Conservation (phyloP, 2,888 invertebrate species). For the Vanessa cardui region DNA sequence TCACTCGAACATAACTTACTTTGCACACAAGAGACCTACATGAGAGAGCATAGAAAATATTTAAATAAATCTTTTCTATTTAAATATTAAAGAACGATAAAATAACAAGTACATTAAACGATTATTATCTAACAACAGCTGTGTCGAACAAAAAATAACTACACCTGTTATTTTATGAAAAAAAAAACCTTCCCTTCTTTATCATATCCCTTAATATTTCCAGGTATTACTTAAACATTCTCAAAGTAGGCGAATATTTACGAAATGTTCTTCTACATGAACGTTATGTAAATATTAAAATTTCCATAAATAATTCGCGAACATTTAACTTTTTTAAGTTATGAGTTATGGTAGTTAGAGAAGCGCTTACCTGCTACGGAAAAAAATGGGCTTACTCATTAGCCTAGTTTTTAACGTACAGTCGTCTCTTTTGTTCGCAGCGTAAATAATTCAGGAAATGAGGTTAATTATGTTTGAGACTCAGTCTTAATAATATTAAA, state of each 20-base stretch:
- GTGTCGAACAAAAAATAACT: too few relatives aligned
- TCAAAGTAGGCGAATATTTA: too few relatives aligned
- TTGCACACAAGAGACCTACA: slow-evolving; percentile 16
- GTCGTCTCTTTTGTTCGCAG: slow-evolving; percentile 21
- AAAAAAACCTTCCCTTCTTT: too few relatives aligned
- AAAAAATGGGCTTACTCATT: slow-evolving; percentile 27
- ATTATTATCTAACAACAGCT: too few relatives aligned
- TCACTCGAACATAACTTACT: slow-evolving; percentile 31
- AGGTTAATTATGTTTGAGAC: slow-evolving; percentile 24
- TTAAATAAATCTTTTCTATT: background rate
- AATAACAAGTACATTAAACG: too few relatives aligned
- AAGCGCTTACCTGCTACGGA: slow-evolving; percentile 20
- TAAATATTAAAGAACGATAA: background rate
- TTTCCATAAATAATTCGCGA: background rate
- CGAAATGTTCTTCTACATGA: too few relatives aligned
- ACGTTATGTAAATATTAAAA: background rate
- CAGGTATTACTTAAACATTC: too few relatives aligned
- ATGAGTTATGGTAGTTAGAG: slow-evolving; percentile 4
- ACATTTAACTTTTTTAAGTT: slow-evolving; percentile 1
- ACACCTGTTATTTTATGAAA: too few relatives aligned
- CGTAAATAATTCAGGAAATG: slow-evolving; percentile 24
- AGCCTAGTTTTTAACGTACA: slow-evolving; percentile 27
- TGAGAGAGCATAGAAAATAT: slow-evolving; percentile 1
- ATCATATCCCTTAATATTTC: too few relatives aligned
- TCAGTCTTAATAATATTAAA: background rate